phyloP scores from a whole-genome alignment of 2,113 vertebrate genomes.

The Perca schrenkii region DNA sequence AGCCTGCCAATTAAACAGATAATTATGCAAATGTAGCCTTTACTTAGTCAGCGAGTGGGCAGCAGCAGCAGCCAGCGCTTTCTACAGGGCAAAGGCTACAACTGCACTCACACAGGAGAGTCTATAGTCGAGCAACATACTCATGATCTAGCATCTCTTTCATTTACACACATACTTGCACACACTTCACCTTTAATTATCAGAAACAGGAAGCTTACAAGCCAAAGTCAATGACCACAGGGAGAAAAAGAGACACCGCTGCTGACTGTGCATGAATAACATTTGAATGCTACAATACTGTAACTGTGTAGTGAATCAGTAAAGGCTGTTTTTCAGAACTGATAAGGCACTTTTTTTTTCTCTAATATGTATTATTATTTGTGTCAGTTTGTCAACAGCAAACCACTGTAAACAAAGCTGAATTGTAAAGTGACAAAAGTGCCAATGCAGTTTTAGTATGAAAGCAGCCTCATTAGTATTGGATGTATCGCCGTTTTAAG shows the following conservation, averaged over 20 bases:
- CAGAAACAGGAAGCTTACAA: slow-evolving; percentile 59
- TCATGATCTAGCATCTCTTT: slow-evolving; percentile 46
- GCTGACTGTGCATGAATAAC: slow-evolving; percentile 50
- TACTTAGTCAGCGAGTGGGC: slow-evolving; percentile 87
- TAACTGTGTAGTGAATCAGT: slow-evolving; percentile 28
- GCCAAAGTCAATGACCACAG: slow-evolving; percentile 64
- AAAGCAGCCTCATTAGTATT: slow-evolving; percentile 75
- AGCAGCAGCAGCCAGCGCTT: slow-evolving; percentile 68
- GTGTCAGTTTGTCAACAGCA: slow-evolving; percentile 45
- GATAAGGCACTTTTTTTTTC: background rate
- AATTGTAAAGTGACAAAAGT: slow-evolving; percentile 56
- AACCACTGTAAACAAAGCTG: slow-evolving; percentile 30
- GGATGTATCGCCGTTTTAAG: slow-evolving; percentile 62
- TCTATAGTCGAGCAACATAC: slow-evolving; percentile 37
- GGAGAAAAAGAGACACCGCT: slow-evolving; percentile 51
- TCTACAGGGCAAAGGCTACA: slow-evolving; percentile 66
- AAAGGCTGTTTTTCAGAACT: slow-evolving; percentile 22
- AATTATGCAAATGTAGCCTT: slow-evolving; percentile 89
- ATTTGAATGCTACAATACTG: slow-evolving; percentile 9
- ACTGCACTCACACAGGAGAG: slow-evolving; percentile 56
- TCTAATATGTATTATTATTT: slow-evolving; percentile 11
- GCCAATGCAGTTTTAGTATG: slow-evolving; percentile 58
- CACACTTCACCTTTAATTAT: slow-evolving; percentile 74
- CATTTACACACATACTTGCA: slow-evolving; percentile 47
- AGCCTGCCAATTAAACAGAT: slow-evolving; percentile 84